Conservation (phyloP, 2,797 vertebrate species). For the Petrocephalus sullivani region DNA sequence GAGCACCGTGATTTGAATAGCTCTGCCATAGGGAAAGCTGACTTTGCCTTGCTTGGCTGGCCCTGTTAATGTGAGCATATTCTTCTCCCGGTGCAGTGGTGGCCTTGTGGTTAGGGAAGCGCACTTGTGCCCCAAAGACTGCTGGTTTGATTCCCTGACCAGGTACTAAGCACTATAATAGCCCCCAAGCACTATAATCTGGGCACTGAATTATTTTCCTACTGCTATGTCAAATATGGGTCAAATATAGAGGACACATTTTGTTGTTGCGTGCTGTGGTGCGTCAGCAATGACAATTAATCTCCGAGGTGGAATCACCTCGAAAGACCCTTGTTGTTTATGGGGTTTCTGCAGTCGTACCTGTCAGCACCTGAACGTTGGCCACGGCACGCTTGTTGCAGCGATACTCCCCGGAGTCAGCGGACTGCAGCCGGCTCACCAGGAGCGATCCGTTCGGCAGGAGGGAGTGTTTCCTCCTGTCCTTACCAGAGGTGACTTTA, state of each 20-base stretch:
- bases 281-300: too few species aligned
- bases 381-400: constrained; percentile 2
- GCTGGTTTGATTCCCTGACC: too few species aligned
- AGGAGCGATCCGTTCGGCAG: not conserved
- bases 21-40: not conserved
- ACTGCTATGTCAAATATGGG: too few species aligned
- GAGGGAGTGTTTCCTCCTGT: not conserved
- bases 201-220: too few species aligned
- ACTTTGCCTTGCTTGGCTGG: not conserved
- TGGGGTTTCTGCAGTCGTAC: not conserved
- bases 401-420: constrained; percentile 13
- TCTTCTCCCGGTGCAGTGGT: not conserved
- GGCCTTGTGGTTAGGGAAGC: too few species aligned
- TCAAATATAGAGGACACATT: too few species aligned
- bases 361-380: constrained; percentile 17
- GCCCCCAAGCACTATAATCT: too few species aligned
- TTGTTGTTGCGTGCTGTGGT: too few species aligned
- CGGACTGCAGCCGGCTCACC: not conserved
- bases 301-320: not conserved
- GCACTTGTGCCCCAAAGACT: too few species aligned
- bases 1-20: too few species aligned
- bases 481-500: not conserved
- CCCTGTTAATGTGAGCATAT: not conserved
- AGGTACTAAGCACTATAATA: too few species aligned
- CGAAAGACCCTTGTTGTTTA: not conserved